Conservation (phyloP, 1,140 invertebrate species). For the Bombus affinis region DNA sequence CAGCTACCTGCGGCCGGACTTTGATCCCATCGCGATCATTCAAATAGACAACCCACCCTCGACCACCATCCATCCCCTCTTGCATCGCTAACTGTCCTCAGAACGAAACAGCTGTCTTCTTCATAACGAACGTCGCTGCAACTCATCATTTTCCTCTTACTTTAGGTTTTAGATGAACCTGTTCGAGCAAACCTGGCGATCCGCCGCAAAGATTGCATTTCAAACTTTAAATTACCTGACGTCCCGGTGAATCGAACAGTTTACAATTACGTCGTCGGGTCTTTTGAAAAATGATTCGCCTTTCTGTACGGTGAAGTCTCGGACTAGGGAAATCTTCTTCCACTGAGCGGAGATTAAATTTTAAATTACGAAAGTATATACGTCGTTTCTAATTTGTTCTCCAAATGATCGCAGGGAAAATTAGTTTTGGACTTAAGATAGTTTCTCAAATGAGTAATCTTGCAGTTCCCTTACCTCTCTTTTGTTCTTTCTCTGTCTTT, state of each 20-base stretch:
- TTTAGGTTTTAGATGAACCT: not conserved
- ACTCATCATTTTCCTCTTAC: not conserved
- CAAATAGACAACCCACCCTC: slow-evolving; percentile 1
- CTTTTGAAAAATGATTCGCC: not conserved
- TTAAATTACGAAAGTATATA: not conserved
- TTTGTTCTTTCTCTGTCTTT: not conserved
- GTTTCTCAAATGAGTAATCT: not conserved
- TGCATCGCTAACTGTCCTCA: not conserved
- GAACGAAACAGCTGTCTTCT: slow-evolving; percentile 12
- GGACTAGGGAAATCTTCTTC: not conserved
- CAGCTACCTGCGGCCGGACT: slow-evolving; percentile 19
- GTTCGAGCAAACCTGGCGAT: not conserved
- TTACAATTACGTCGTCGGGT: not conserved
- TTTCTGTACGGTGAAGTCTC: not conserved
- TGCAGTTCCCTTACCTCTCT: not conserved
- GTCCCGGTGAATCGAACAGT: not conserved
- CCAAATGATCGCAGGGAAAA: not conserved
- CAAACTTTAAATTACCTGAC: slow-evolving; percentile 17
- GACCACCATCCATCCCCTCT: not conserved
- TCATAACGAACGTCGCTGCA: not conserved
- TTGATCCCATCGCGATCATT: slow-evolving; percentile 27
- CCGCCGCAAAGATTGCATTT: not conserved
- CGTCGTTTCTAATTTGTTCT: not conserved
- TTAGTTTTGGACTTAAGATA: not conserved
- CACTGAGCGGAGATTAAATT: not conserved